Conservation (phyloP, 2,888 invertebrate genomes). For the Pseudococcus viburni region DNA sequence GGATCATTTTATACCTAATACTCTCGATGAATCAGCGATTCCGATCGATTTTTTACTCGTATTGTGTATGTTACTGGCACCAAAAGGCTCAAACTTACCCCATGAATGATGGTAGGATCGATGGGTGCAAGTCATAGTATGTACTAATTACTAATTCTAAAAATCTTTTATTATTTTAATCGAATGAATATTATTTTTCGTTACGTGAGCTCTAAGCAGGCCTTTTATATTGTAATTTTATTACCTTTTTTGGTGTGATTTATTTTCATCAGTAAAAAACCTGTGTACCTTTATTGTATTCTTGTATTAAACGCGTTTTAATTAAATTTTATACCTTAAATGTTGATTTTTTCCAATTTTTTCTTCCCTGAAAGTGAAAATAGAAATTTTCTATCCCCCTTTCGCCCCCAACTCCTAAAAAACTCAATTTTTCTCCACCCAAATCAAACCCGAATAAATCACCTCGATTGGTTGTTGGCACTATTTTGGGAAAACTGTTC, state of each 20-base stretch:
- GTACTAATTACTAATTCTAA: not conserved
- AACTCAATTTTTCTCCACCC: not conserved
- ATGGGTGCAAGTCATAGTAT: not conserved
- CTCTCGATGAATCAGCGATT: not conserved
- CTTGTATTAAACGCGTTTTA: too few species aligned
- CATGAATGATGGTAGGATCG: not conserved
- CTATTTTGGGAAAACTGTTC: constrained; percentile 2
- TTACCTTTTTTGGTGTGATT: too few species aligned
- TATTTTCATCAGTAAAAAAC: too few species aligned
- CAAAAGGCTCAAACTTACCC: not conserved
- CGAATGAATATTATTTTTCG: not conserved
- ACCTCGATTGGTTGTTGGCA: not conserved
- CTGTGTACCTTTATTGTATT: too few species aligned
- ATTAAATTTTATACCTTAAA: too few species aligned
- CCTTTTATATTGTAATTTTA: not conserved
- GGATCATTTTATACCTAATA: not conserved
- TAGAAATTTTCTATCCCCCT: too few species aligned
- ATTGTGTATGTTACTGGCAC: not conserved
- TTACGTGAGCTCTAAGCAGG: not conserved
- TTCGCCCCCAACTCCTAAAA: too few species aligned
- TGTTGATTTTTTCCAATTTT: too few species aligned
- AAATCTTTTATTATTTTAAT: not conserved
- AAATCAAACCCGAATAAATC: not conserved
- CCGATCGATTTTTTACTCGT: not conserved
- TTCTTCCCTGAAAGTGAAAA: too few species aligned